phyloP scores from a whole-genome alignment of 2,888 invertebrate species.

The Drosophila picticornis region DNA sequence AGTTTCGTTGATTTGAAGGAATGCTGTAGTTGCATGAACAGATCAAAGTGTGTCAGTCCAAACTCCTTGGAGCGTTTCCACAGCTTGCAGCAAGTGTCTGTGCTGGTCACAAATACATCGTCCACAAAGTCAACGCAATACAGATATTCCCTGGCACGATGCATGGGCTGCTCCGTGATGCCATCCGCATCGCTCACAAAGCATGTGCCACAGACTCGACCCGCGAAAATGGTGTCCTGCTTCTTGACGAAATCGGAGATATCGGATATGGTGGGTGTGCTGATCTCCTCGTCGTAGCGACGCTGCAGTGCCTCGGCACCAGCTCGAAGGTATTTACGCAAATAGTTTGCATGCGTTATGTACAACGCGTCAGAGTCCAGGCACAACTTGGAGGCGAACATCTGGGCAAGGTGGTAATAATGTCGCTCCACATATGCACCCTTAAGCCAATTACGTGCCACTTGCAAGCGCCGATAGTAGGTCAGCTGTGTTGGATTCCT shows the following conservation, averaged over 20 bases:
- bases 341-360: conserved; percentile 86
- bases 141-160: conserved; percentile 78
- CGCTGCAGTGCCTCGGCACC: conserved; percentile 82
- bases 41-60: conserved; percentile 78
- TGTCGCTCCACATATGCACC: conserved; percentile 86
- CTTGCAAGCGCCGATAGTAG: conserved; percentile 81
- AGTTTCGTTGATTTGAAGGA: conserved; percentile 80
- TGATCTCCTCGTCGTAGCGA: conserved; percentile 74
- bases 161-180: conserved; percentile 79
- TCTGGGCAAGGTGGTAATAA: conserved; percentile 85
- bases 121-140: conserved; percentile 81
- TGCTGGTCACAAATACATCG: conserved; percentile 77
- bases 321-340: conserved; percentile 78
- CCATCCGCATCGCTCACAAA: conserved; percentile 76
- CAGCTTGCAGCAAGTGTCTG: conserved; percentile 77
- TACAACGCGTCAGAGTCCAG: conserved; percentile 86
- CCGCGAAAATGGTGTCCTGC: conserved; percentile 80
- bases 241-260: conserved; percentile 82
- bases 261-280: conserved; percentile 69
- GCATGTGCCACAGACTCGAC: conserved; percentile 79
- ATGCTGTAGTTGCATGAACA: conserved; percentile 64
- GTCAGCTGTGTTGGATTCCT: conserved; percentile 81
- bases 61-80: conserved; percentile 83
- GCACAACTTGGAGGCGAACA: conserved; percentile 87
- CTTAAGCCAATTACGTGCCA: conserved; percentile 87